Evolutionary conservation across 2,113 vertebrate genomes (phyloP), one percentile per base, ranked within the genome.

Genomic region (Ictalurus punctatus): DNA sequence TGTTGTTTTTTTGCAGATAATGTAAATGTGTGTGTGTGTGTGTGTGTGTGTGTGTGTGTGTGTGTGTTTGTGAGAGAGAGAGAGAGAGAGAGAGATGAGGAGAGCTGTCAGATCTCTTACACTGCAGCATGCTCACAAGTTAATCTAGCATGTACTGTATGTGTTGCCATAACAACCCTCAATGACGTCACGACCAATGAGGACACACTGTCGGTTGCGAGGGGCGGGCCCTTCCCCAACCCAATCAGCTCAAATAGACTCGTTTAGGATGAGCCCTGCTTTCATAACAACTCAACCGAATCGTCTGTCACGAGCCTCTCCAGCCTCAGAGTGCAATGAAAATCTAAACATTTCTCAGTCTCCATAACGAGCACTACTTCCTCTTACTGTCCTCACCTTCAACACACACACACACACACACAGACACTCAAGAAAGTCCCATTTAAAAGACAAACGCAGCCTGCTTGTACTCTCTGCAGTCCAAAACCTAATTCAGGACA

Each of bases 121-220:
- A 48, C 61, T 44, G 87, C 87, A 85, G 74, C 67, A 65, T 79
- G 81, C 54, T 67, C 58, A 76, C 58, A 48, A 69, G 48, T 58
- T 87, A 84, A 65, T 87, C 87, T 90, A 87, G 76, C 65, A 61
- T 61, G 67, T 82, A 63, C 80, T 61, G 67, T 82, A 63, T 84
- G 40, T 61, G 82, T 90, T 90, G 58, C 91, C 87, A 89, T 90
- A 83, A 89, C 56, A 61, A 87, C 89, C 40, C 61, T 63, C 48
- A 82, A 61, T 89, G 69, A 85, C 40, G 23, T 44, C 16, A 73
- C 9, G 23, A 12, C 85, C 67, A 83, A 12, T 63, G 59, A 80
- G 40, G 30, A 67, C 79, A 25, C 73, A 27, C 9, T 16, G 13
- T 37, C 2, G 14, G 19, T 48, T 30, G 78, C 17, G n/a, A 27